A percentile compares a stretch with the other conserved stretches of the same genome.
phyloP scores from a whole-genome alignment of 1,140 invertebrate species.

The Patella vulgata region DNA sequence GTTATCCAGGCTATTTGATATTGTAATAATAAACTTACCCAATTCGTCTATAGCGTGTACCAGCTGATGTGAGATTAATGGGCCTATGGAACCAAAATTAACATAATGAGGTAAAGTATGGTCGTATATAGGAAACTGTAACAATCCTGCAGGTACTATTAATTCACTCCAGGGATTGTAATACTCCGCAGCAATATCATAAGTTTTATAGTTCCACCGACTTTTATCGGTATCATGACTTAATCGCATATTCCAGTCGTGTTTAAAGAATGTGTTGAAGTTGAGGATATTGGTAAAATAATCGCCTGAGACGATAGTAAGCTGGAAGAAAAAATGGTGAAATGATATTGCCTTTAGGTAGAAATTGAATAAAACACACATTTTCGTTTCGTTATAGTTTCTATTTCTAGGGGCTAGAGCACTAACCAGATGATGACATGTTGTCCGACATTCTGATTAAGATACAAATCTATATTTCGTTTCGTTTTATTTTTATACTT shows the following conservation, averaged over 20 bases:
- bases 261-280: constrained; percentile 33
- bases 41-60: constrained; percentile 44
- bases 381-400: too few species aligned
- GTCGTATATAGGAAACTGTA: constrained; percentile 55
- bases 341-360: too few species aligned
- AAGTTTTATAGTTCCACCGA: constrained; percentile 38
- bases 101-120: constrained; percentile 37
- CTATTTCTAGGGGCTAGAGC: too few species aligned
- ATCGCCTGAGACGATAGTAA: constrained; percentile 35
- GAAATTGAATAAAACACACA: too few species aligned
- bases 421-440: too few species aligned
- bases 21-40: constrained; percentile 34
- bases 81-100: constrained; percentile 54
- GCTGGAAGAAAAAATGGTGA: constrained; percentile 26
- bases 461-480: too few species aligned
- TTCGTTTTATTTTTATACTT: too few species aligned
- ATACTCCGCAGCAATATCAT: constrained; percentile 31
- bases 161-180: constrained; percentile 51
- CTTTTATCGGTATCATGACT: constrained; percentile 10
- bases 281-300: constrained; percentile 44
- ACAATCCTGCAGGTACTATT: constrained; percentile 47
- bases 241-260: constrained; percentile 35
- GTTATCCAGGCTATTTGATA: not conserved
- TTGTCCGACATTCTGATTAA: too few species aligned
- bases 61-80: constrained; percentile 37